phyloP scores from a whole-genome alignment of 2,888 invertebrate genomes.

The Chydorus sphaericus region DNA sequence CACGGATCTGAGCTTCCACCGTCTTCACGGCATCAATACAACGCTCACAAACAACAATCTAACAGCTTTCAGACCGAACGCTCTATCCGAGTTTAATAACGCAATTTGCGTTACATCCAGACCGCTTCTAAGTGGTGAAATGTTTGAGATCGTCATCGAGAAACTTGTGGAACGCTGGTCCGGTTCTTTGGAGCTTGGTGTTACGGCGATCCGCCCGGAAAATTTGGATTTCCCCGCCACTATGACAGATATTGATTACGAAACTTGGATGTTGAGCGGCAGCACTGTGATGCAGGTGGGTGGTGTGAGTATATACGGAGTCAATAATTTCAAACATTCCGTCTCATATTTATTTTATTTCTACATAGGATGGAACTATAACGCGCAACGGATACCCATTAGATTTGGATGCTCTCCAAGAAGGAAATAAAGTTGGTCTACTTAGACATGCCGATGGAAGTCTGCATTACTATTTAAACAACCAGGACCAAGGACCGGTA shows the following conservation, averaged over 20 bases:
- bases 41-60: slow-evolving; percentile 66
- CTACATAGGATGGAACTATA: slow-evolving; percentile 52
- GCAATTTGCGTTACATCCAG: slow-evolving; percentile 83
- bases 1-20: slow-evolving; percentile 73
- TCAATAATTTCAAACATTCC: neutral
- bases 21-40: slow-evolving; percentile 76
- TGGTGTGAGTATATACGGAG: slow-evolving; percentile 2
- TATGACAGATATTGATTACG: slow-evolving; percentile 78
- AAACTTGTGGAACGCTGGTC: slow-evolving; percentile 86
- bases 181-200: slow-evolving; percentile 74
- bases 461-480: slow-evolving; percentile 72
- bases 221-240: slow-evolving; percentile 75
- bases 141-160: slow-evolving; percentile 81
- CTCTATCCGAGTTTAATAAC: slow-evolving; percentile 84
- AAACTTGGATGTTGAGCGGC: slow-evolving; percentile 85
- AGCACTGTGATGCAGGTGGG: slow-evolving; percentile 64
- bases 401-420: slow-evolving; percentile 64
- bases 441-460: slow-evolving; percentile 72
- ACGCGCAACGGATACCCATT: slow-evolving; percentile 69
- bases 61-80: slow-evolving; percentile 71
- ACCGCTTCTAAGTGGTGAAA: slow-evolving; percentile 71
- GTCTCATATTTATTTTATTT: slow-evolving; percentile 1
- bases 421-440: slow-evolving; percentile 68
- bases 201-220: slow-evolving; percentile 77
- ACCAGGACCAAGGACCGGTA: slow-evolving; percentile 69